phyloP scores from a whole-genome alignment of 1,140 invertebrate species.

The Pseudomyrmex dendroicus region DNA sequence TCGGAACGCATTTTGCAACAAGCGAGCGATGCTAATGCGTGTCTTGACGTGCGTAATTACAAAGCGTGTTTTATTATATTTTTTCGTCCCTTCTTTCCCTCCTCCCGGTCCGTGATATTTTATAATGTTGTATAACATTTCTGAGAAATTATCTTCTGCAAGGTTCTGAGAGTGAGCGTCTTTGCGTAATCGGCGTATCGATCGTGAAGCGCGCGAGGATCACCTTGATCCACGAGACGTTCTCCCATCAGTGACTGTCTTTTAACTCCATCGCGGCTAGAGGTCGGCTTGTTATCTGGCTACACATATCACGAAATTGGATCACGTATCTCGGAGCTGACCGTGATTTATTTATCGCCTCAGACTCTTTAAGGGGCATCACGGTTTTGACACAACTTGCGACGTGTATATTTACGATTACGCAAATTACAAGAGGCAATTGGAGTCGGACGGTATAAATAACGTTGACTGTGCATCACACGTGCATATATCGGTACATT shows the following conservation, averaged over 20 bases:
- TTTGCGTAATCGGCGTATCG: conserved; percentile 55
- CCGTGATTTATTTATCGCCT: conserved; percentile 80
- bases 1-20: background rate
- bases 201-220: conserved; percentile 63
- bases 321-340: conserved; percentile 70
- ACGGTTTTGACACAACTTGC: conserved; percentile 79
- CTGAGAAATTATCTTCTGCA: conserved; percentile 15
- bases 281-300: conserved; percentile 66
- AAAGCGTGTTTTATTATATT: background rate
- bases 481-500: conserved; percentile 16
- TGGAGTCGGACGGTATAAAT: conserved; percentile 70
- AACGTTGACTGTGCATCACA: conserved; percentile 60
- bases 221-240: conserved; percentile 69
- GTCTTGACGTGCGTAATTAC: background rate
- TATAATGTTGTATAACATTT: background rate
- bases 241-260: conserved; percentile 42
- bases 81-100: background rate
- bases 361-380: conserved; percentile 71
- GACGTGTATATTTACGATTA: conserved; percentile 79
- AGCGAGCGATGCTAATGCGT: conserved; percentile 19
- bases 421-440: conserved; percentile 80
- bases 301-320: conserved; percentile 77
- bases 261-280: conserved; percentile 31
- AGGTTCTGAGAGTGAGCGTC: background rate
- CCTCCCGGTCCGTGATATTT: background rate